phyloP scores from a whole-genome alignment of 2,797 vertebrate genomes.

The Threskiornis aethiopicus region DNA sequence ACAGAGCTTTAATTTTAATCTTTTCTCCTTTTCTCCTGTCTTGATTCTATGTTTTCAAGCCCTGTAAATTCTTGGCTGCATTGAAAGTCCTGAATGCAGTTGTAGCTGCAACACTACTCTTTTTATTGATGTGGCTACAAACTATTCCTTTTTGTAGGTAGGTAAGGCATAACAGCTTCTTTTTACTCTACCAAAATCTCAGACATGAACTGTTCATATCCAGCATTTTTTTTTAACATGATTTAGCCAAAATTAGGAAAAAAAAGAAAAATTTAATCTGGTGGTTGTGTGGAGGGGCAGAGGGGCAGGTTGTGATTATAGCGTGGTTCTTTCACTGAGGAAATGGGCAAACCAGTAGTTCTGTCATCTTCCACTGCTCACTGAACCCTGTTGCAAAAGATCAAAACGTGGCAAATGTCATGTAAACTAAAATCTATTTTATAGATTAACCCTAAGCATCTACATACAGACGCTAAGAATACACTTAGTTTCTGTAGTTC shows the following conservation, averaged over 20 bases:
- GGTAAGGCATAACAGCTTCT: not conserved
- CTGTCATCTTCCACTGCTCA: fast-evolving
- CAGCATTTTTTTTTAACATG: fast-evolving
- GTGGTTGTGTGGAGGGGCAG: not conserved
- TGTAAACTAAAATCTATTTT: not conserved
- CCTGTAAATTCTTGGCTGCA: not conserved
- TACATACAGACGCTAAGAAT: not conserved
- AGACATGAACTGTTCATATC: not conserved
- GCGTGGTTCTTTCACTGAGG: not conserved
- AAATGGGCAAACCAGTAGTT: not conserved
- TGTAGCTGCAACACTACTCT: not conserved
- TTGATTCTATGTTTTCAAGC: not conserved
- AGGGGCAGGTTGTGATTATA: not conserved
- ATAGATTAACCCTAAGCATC: not conserved
- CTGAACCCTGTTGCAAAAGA: not conserved
- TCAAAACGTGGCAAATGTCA: not conserved
- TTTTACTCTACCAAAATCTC: not conserved
- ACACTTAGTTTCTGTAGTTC: not conserved
- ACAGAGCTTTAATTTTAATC: not conserved
- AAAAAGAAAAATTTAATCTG: not conserved
- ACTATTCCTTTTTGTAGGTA: not conserved
- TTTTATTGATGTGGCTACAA: not conserved
- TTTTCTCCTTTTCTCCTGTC: not conserved
- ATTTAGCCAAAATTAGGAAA: not conserved
- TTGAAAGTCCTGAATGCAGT: not conserved